These are phyloP conservation scores for Drosophila azteca DNA, from an alignment of 1,140 invertebrate genomes.

Conservation along the genomic window DNA sequence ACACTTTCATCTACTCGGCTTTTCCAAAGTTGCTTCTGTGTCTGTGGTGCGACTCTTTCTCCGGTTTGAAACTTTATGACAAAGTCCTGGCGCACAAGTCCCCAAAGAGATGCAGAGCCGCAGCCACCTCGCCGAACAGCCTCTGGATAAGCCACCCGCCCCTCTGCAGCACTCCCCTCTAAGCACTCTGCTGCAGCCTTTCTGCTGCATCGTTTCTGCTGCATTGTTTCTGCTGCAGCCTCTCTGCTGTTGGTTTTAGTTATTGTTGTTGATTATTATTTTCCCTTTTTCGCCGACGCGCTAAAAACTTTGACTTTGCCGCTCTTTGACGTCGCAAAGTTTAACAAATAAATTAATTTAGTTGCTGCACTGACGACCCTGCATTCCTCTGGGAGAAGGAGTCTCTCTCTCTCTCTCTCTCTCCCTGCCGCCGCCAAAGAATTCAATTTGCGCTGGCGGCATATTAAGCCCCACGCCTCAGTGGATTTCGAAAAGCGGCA, in stretches of 20 bases:
- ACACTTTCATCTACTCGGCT: too few relatives aligned
- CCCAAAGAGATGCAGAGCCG: slow-evolving; percentile 46
- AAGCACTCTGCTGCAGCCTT: background rate
- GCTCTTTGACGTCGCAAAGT: slow-evolving; percentile 61
- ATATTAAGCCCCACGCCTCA: slow-evolving; percentile 33
- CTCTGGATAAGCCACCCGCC: background rate
- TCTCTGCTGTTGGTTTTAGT: slow-evolving; percentile 43
- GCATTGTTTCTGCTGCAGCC: background rate
- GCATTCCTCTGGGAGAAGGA: slow-evolving; percentile 6
- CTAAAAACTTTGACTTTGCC: slow-evolving; percentile 63
- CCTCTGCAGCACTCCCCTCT: too few relatives aligned
- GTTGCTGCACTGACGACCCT: slow-evolving; percentile 30
- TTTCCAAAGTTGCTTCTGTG: background rate
- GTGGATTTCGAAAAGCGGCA: slow-evolving; percentile 2
- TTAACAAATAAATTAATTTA: slow-evolving; percentile 82
- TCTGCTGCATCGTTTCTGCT: slow-evolving; percentile 1
- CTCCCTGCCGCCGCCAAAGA: slow-evolving; percentile 37
- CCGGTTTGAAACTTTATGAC: slow-evolving; percentile 41
- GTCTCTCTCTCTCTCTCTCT: too few relatives aligned
- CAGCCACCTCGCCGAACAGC: slow-evolving; percentile 17
- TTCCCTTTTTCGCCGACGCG: slow-evolving; percentile 29
- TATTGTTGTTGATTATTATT: slow-evolving; percentile 47
- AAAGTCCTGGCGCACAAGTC: slow-evolving; percentile 61
- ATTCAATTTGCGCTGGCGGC: slow-evolving; percentile 67
- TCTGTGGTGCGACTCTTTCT: slow-evolving; percentile 13